phyloP scores from a whole-genome alignment of 2,113 vertebrate species.

The Malurus cyaneus region DNA sequence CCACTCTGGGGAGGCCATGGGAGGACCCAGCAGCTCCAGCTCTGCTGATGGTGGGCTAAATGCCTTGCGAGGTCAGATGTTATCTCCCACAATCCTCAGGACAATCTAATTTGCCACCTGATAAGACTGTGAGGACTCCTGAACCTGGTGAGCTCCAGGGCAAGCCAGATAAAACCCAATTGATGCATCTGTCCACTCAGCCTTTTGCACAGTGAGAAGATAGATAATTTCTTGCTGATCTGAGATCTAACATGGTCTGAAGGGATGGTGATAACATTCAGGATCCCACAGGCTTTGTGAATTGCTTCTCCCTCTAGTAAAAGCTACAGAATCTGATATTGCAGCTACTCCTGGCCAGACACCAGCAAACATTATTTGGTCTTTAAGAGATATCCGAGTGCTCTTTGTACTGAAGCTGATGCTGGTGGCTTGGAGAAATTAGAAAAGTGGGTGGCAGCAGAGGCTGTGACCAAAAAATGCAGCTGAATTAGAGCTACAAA shows the following conservation, averaged over 20 bases:
- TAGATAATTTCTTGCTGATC: background rate
- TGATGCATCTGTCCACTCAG: background rate
- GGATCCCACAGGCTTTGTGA: background rate
- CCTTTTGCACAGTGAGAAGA: background rate
- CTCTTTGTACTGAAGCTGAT: background rate
- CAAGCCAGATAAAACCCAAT: background rate
- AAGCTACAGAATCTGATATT: background rate
- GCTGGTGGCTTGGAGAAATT: background rate
- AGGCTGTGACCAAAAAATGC: background rate
- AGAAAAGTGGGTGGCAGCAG: background rate
- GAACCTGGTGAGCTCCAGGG: background rate
- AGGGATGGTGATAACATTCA: background rate
- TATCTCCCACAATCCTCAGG: background rate
- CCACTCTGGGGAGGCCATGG: background rate
- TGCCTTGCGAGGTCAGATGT: background rate
- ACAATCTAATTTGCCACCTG: background rate
- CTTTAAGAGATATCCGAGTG: background rate
- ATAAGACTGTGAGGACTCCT: background rate
- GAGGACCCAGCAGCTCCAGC: background rate
- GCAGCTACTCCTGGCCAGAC: background rate
- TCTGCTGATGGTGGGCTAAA: background rate
- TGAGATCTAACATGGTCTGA: background rate
- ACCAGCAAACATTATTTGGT: background rate
- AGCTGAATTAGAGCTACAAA: background rate
- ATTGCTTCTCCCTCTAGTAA: background rate